Conservation (phyloP, 2,888 invertebrate species). For the Crocallis elinguaria region DNA sequence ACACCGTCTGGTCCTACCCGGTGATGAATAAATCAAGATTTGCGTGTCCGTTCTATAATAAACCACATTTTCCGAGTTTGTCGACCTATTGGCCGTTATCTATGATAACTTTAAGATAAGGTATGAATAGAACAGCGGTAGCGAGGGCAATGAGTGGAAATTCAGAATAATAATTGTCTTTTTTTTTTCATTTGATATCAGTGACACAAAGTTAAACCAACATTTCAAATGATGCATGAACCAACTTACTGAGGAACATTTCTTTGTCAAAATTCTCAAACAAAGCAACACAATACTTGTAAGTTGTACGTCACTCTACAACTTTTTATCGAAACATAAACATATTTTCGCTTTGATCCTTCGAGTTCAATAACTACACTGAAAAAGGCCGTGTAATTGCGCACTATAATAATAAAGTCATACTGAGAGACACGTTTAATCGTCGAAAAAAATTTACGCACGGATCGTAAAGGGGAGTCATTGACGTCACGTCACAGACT, state of each 20-base stretch:
- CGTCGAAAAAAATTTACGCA: slow-evolving; percentile 31
- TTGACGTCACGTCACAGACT: slow-evolving; percentile 28
- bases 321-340: slow-evolving; percentile 15
- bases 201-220: too few species aligned
- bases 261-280: not conserved
- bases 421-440: slow-evolving; percentile 34
- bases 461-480: slow-evolving; percentile 32
- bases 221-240: too few species aligned
- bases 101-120: too few species aligned
- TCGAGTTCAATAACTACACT: slow-evolving; percentile 28
- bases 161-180: too few species aligned
- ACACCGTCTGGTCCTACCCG: slow-evolving; percentile 1
- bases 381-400: slow-evolving; percentile 27
- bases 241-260: too few species aligned
- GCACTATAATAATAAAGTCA: slow-evolving; percentile 31
- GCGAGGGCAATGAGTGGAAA: too few species aligned
- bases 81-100: not conserved
- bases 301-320: not conserved
- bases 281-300: not conserved
- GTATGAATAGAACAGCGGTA: too few species aligned
- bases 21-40: slow-evolving; percentile 7
- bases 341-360: slow-evolving; percentile 16
- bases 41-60: not conserved
- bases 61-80: not conserved
- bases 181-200: too few species aligned